These are phyloP conservation scores for Bombyx mandarina DNA, from an alignment of 1,140 invertebrate species.

Conservation along the genomic window DNA sequence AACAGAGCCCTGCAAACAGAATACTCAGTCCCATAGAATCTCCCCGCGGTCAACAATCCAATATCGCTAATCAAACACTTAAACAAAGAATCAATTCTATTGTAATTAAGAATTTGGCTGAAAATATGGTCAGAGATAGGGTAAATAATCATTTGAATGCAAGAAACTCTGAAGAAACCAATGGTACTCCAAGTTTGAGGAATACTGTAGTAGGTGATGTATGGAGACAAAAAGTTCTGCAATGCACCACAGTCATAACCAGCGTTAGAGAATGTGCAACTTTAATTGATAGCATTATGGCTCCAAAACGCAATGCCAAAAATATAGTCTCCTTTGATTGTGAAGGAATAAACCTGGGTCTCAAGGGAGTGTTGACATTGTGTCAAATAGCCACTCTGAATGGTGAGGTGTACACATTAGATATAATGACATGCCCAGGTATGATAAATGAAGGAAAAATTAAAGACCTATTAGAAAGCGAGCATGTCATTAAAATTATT, in stretches of 20 bases:
- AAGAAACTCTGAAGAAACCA: constrained; percentile 41
- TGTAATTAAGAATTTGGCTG: constrained; percentile 89
- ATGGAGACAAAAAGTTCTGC: constrained; percentile 86
- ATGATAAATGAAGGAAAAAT: constrained; percentile 85
- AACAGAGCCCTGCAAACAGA: constrained; percentile 56
- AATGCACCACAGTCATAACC: constrained; percentile 83
- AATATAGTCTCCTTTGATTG: constrained; percentile 86
- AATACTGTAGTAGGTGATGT: constrained; percentile 77
- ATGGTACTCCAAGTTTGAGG: constrained; percentile 48
- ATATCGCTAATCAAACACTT: constrained; percentile 78
- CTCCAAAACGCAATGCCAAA: constrained; percentile 68
- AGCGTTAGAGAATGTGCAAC: constrained; percentile 82
- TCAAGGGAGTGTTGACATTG: constrained; percentile 87
- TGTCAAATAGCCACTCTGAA: constrained; percentile 87
- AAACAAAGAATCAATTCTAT: constrained; percentile 91
- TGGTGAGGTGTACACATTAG: constrained; percentile 89
- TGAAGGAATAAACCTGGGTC: constrained; percentile 91
- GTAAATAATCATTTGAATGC: constrained; percentile 67
- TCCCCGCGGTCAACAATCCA: constrained; percentile 58
- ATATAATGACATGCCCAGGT: constrained; percentile 87
- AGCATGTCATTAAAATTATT: constrained; percentile 90
- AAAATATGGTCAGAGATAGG: constrained; percentile 89
- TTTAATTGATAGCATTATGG: constrained; percentile 84
- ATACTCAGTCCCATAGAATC: constrained; percentile 61
- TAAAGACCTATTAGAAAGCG: constrained; percentile 84